Conservation (phyloP, 2,888 invertebrate species). For the Orchesella flavescens region DNA sequence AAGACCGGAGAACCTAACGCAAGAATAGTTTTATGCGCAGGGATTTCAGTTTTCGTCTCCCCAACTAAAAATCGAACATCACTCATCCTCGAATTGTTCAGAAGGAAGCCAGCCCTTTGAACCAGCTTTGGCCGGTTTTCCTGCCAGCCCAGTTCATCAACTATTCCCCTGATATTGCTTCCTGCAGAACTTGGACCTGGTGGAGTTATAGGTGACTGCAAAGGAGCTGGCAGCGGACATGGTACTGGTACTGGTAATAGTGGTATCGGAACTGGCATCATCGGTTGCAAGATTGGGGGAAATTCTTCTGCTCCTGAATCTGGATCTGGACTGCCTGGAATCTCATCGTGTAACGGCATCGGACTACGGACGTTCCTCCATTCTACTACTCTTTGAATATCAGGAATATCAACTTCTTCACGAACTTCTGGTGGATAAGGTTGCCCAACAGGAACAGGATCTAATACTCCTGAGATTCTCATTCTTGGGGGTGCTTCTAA, state of each 20-base stretch:
- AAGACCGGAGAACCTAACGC: constrained; percentile 89
- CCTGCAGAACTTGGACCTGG: background rate
- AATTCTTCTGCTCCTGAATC: background rate
- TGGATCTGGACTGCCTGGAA: background rate
- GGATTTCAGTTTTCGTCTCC: constrained; percentile 81
- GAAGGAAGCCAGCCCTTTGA: constrained; percentile 82
- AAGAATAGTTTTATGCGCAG: constrained; percentile 85
- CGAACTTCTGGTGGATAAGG: too few relatives aligned
- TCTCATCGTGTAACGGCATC: background rate
- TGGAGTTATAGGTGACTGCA: constrained; percentile 35
- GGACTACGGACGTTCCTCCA: background rate
- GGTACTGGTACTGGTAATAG: background rate
- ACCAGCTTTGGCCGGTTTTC: constrained; percentile 83
- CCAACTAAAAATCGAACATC: constrained; percentile 88
- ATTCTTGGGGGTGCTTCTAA: too few relatives aligned
- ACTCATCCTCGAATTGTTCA: constrained; percentile 80
- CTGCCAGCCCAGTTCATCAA: constrained; percentile 75
- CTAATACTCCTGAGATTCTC: too few relatives aligned
- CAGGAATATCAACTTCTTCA: too few relatives aligned
- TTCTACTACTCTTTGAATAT: background rate
- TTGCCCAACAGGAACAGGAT: too few relatives aligned
- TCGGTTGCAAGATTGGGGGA: background rate
- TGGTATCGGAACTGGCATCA: too few relatives aligned
- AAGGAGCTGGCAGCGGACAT: constrained; percentile 4
- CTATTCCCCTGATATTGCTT: background rate